phyloP scores from a whole-genome alignment of 2,113 vertebrate species.

The Gopherus evgoodei region DNA sequence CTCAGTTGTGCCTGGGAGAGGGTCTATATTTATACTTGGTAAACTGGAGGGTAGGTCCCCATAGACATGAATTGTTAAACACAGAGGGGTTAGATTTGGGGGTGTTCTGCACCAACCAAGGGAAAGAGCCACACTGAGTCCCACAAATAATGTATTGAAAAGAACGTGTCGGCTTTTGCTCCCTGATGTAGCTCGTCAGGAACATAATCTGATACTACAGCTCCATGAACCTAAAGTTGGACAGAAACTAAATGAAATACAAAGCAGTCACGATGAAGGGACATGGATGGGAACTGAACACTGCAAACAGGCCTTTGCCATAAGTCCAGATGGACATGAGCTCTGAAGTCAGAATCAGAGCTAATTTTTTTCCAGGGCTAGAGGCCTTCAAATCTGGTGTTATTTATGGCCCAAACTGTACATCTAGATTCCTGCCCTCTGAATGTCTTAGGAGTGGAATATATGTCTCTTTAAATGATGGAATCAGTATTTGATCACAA shows the following conservation, averaged over 20 bases:
- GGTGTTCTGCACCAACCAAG: slow-evolving; percentile 67
- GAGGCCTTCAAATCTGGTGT: not conserved
- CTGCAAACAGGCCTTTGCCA: not conserved
- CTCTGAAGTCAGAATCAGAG: not conserved
- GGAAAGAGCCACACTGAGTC: slow-evolving; percentile 53
- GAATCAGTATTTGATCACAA: slow-evolving; percentile 62
- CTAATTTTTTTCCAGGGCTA: not conserved
- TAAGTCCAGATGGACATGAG: not conserved
- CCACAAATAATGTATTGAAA: slow-evolving; percentile 59
- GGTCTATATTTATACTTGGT: slow-evolving; percentile 69
- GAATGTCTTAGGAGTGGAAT: slow-evolving; percentile 42
- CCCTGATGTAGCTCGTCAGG: slow-evolving; percentile 32
- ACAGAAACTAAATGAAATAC: slow-evolving; percentile 27
- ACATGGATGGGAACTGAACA: not conserved
- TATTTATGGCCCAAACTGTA: not conserved
- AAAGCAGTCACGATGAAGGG: slow-evolving; percentile 18
- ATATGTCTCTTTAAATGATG: slow-evolving; percentile 62
- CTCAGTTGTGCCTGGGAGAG: slow-evolving; percentile 56
- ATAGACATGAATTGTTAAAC: slow-evolving; percentile 71
- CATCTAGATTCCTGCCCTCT: slow-evolving; percentile 47
- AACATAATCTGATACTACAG: slow-evolving; percentile 3
- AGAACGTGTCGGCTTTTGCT: slow-evolving; percentile 62
- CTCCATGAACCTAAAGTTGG: not conserved
- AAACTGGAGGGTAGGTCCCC: slow-evolving; percentile 65
- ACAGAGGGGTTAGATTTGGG: slow-evolving; percentile 71